Evolutionary conservation across 2,113 vertebrate genomes (phyloP).

Genomic region (Cathartes aura): DNA sequence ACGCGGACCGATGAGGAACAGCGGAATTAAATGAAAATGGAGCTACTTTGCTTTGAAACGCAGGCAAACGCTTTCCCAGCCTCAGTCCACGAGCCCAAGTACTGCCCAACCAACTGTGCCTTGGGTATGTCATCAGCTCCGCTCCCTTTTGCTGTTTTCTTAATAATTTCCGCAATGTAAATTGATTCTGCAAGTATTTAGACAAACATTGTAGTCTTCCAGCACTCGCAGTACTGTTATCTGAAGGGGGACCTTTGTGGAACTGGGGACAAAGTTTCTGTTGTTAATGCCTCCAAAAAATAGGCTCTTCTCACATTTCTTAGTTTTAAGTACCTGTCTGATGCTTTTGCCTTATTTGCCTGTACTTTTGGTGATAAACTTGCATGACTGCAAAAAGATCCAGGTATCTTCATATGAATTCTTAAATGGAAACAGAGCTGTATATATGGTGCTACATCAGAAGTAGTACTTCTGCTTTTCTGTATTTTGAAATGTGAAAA

Average conservation of each 20-base stretch:
- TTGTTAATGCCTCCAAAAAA: neutral
- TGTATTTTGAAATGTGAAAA: neutral
- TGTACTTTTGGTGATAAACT: neutral
- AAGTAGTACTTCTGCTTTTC: neutral
- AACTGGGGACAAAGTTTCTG: neutral
- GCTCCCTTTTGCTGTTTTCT: neutral
- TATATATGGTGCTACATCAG: neutral
- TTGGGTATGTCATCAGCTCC: neutral
- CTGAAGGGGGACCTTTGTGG: neutral
- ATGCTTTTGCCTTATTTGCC: neutral
- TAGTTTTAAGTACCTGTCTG: neutral
- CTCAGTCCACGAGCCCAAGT: accelerated
- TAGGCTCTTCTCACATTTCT: neutral
- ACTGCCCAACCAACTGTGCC: neutral
- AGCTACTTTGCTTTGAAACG: neutral
- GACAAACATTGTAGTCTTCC: neutral
- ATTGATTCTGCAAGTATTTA: neutral
- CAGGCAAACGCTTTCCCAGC: neutral
- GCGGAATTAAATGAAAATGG: neutral
- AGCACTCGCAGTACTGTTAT: neutral
- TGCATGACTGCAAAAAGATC: neutral
- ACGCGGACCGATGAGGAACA: neutral
- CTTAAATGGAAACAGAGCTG: too few species aligned
- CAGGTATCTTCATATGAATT: neutral
- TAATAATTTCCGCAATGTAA: neutral